Conservation (phyloP, 2,888 invertebrate genomes). For the Myopa tessellatipennis region DNA sequence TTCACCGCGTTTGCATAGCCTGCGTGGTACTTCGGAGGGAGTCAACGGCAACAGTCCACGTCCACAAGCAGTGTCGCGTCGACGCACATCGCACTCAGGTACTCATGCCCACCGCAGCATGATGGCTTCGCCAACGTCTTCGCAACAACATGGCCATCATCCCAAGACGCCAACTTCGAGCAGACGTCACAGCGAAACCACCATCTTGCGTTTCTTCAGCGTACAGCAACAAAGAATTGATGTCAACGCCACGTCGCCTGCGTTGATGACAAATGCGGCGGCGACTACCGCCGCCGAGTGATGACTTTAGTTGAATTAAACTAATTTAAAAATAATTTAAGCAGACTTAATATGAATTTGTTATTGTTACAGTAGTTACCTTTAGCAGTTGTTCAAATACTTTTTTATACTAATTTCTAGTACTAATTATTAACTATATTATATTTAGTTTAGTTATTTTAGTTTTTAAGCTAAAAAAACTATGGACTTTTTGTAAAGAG, state of each 20-base stretch:
- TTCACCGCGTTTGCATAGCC: conserved; percentile 63
- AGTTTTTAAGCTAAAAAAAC: background rate
- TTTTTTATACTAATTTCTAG: conserved; percentile 14
- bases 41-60: conserved; percentile 55
- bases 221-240: conserved; percentile 51
- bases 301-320: conserved; percentile 19
- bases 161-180: conserved; percentile 64
- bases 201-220: conserved; percentile 65
- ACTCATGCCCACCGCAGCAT: conserved; percentile 32
- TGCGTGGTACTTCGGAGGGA: conserved; percentile 57
- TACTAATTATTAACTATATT: background rate
- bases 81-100: conserved; percentile 20
- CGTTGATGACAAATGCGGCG: background rate
- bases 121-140: conserved; percentile 49
- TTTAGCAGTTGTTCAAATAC: background rate
- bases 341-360: conserved; percentile 18
- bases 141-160: conserved; percentile 48
- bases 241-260: background rate
- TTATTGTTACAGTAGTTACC: conserved; percentile 5
- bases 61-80: conserved; percentile 50
- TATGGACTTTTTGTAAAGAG: conserved; percentile 7
- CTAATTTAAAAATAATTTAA: conserved; percentile 17
- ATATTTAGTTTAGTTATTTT: background rate
- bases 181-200: conserved; percentile 65
- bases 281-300: background rate